Base-by-base conservation (phyloP, 2,888 invertebrate species). In the Cerastis rubricosa region DNA sequence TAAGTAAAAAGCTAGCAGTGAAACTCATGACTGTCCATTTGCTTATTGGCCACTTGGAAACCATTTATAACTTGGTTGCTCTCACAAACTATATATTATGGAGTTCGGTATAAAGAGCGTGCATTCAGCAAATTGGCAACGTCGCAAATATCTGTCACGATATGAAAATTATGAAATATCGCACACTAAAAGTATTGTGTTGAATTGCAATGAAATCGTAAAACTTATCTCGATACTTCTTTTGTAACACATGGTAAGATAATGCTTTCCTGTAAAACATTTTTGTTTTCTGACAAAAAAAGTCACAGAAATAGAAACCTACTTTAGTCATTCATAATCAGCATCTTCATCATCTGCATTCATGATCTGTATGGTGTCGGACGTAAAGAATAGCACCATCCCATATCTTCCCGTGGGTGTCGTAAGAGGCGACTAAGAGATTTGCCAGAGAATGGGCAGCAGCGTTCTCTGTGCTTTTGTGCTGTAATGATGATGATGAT, bases 1-100 rank as follows among this genome's bases (percentile, higher is more conserved):
- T 64, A 64, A 35, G 45, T 4, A 66, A 66, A 71, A 66, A 69
- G 66, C 59, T 69, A 63, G 40, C n/a, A 45, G 5, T 78, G 9
- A 59, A 51, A 54, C 17, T 49, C 40, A 17, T 40, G 35, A 63
- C 4, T 63, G 29, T 54, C 22, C 17, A 49, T 66, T 70, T 14
- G 8, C 17, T 66, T 54, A 57, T 43, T 80, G n/a, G 14, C 17
- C 49, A 45, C 25, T n/a, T 5, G 49, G 43, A 66, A 66, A 63
- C 65, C 35, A 68, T 59, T 65, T 59, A 35, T 51, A 64, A 40
- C 2, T 22, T 59, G 19, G 14, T 65, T 69, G 17, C 14, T 35
- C 40, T 40, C 17, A 59, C 19, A 17, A 17, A 59, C 9, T 40
- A 5, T 40, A 71, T 45, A 45, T 17, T 45, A 57, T 47, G n/a